These are phyloP conservation scores for Leptoclinus maculatus DNA, from an alignment of 2,797 vertebrate genomes.

Conservation along the genomic window DNA sequence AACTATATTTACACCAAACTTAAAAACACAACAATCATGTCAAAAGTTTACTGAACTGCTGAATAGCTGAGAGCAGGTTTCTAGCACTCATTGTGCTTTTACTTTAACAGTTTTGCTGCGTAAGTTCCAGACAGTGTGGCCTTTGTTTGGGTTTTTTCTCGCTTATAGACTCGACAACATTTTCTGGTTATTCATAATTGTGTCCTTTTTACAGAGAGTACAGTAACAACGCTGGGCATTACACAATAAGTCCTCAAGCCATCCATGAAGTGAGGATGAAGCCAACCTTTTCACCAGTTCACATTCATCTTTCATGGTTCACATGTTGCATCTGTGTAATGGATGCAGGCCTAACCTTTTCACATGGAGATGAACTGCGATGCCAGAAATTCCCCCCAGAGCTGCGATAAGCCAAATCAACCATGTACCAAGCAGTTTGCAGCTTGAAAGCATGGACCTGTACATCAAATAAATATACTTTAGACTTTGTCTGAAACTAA, in stretches of 20 bases:
- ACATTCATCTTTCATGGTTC: constrained; percentile 38
- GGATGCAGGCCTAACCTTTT: constrained; percentile 52
- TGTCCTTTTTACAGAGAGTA: background rate
- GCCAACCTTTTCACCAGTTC: constrained; percentile 27
- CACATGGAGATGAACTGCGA: constrained; percentile 35
- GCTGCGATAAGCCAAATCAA: constrained; percentile 41
- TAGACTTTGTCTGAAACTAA: background rate
- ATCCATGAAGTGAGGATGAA: constrained; percentile 26
- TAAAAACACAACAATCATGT: constrained; percentile 13
- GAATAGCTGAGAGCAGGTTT: constrained; percentile 29
- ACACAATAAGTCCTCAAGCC: background rate
- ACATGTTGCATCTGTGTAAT: constrained; percentile 46
- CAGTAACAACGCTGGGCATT: background rate
- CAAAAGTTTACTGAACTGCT: constrained; percentile 10
- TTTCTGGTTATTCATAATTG: constrained; percentile 48
- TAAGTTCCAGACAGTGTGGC: constrained; percentile 46
- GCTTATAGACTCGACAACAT: constrained; percentile 29
- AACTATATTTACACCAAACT: background rate
- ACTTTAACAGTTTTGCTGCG: constrained; percentile 34
- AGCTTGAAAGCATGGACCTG: constrained; percentile 19
- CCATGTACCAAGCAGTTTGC: constrained; percentile 15
- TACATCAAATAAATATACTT: background rate
- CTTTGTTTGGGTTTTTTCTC: constrained; percentile 56
- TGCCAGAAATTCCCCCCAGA: constrained; percentile 13
- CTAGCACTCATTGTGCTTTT: constrained; percentile 30